These are phyloP conservation scores for Microcebus lehilahytsara DNA, from an alignment of 2,113 vertebrate genomes.

Conservation along the genomic window DNA sequence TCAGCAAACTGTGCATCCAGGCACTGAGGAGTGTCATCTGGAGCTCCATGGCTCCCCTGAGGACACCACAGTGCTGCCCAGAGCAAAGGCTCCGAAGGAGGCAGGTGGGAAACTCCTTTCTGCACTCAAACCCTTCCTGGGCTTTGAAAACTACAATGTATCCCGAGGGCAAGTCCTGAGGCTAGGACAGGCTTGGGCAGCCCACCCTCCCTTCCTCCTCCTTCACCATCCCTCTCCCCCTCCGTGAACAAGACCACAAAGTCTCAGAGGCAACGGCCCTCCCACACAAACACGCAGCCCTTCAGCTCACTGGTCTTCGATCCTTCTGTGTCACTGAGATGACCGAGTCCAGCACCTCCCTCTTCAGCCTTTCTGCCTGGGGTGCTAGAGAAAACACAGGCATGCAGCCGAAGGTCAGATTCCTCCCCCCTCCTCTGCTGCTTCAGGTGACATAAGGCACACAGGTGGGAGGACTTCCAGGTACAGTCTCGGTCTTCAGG, in stretches of 20 bases:
- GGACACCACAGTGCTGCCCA: neutral
- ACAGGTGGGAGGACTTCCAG: too few species aligned
- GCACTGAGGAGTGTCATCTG: neutral
- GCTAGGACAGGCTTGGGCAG: neutral
- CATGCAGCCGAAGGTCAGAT: neutral
- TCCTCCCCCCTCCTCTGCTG: neutral
- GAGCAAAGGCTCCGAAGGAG: neutral
- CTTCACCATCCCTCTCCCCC: too few species aligned
- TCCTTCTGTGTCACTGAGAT: neutral
- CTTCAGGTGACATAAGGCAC: neutral
- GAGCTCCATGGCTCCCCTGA: neutral
- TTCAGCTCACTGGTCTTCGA: neutral
- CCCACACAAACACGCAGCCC: neutral
- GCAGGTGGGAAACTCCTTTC: neutral
- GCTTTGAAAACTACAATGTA: neutral
- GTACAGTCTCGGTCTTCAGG: too few species aligned
- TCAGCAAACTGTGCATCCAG: neutral
- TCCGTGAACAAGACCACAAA: neutral
- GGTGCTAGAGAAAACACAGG: conserved; percentile 26
- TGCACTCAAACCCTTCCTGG: neutral
- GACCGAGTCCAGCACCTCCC: neutral
- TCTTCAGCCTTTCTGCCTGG: neutral
- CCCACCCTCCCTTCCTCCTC: neutral
- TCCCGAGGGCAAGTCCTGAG: neutral
- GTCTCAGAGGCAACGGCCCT: neutral